Evolutionary conservation across 2,113 vertebrate genomes (phyloP), one percentile per base, ranked within the genome.

Genomic region (Nibea albiflora): DNA sequence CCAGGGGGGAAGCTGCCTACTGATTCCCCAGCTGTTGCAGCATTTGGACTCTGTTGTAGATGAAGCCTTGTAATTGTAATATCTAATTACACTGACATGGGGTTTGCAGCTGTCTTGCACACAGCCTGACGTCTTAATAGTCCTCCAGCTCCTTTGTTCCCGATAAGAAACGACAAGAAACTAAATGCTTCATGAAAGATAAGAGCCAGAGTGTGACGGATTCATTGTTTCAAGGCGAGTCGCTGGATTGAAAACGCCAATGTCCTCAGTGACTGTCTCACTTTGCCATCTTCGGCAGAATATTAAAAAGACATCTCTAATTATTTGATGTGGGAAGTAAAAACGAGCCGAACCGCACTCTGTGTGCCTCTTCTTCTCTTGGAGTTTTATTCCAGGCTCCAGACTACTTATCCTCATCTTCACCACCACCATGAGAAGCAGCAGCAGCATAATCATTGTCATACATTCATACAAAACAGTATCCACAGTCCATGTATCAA

Each of bases 1-100:
- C 65, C 26, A 53, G 60, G 39, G 68, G 78, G 22, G 47, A 28
- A 7, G 26, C 56, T 44, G 78, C 53, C 11, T 14, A 14, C 69
- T 61, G 85, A 83, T 65, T 85, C 62, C 67, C 76, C 85, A 88
- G 92, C 88, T 89, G 88, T 80, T 83, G 66, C 56, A 79, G 75
- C 78, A 28, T 76, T 74, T 60, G 62, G 56, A 31, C 52, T 80
- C 16, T 28, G 69, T 15, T 86, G 72, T 79, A 83, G 72, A 85
- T 57, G 68, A 84, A 78, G 81, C 50, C 80, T 76, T 62, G 72
- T 88, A 89, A 92, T 90, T 93, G 85, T 88, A 78, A 83, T 78
- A 89, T 89, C 86, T 90, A 90, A 90, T 91, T 91, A 89, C 86
- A 53, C 31, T 73, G 84, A 86, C 83, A 84, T 7, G 73, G 81